These are phyloP conservation scores for Thysanoteuthis rhombus DNA, from an alignment of 2,888 invertebrate genomes.

Conservation along the genomic window DNA sequence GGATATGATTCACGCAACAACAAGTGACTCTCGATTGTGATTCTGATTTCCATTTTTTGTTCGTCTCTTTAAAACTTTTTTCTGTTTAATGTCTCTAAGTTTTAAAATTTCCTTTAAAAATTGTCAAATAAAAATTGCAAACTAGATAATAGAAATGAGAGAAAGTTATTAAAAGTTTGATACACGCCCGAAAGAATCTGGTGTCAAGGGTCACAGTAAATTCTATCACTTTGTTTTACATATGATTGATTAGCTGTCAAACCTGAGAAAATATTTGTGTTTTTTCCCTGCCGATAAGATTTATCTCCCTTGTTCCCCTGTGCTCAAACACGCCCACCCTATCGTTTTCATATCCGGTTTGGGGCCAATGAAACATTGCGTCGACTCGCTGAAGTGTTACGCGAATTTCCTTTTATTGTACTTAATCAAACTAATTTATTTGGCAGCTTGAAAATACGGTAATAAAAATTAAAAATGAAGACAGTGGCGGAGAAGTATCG, in stretches of 20 bases:
- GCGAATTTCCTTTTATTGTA: background rate
- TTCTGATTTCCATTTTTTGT: background rate
- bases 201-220: background rate
- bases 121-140: background rate
- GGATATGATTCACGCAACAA: background rate
- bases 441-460: constrained; percentile 12
- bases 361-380: background rate
- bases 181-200: background rate
- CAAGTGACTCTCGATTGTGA: background rate
- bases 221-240: background rate
- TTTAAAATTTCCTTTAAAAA: background rate
- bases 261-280: background rate
- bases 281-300: background rate
- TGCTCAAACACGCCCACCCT: background rate
- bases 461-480: background rate
- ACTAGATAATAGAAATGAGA: background rate
- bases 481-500: background rate
- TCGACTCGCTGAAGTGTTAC: background rate
- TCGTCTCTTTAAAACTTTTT: background rate
- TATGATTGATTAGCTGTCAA: background rate
- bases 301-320: background rate
- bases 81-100: background rate
- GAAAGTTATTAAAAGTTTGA: background rate
- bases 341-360: too few relatives aligned
- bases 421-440: background rate